These are phyloP conservation scores for Odontothrips loti DNA, from an alignment of 2,888 invertebrate genomes.

Conservation along the genomic window DNA sequence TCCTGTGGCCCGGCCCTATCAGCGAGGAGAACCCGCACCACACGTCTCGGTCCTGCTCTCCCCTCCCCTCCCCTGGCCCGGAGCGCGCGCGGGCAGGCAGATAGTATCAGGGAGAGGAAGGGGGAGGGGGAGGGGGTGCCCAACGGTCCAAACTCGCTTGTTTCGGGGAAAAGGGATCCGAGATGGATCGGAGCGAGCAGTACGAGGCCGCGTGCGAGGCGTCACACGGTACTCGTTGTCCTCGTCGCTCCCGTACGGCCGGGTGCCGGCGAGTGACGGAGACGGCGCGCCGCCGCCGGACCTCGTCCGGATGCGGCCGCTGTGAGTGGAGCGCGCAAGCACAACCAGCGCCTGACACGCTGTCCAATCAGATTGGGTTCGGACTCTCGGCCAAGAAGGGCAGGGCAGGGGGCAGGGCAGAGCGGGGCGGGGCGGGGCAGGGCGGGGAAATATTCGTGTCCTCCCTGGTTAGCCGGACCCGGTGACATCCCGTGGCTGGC, in stretches of 20 bases:
- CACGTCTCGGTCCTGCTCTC: too few species aligned
- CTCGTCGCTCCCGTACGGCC: too few species aligned
- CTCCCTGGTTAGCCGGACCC: not conserved
- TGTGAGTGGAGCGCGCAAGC: too few species aligned
- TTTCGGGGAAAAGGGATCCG: constrained; percentile 4
- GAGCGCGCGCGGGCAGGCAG: not conserved
- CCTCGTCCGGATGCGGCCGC: too few species aligned
- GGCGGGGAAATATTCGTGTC: not conserved
- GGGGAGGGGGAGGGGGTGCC: not conserved
- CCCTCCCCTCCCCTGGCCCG: not conserved
- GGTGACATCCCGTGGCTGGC: not conserved
- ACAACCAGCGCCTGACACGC: constrained; percentile 11
- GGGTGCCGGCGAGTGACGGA: too few species aligned
- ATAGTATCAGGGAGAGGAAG: not conserved
- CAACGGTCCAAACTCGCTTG: constrained; percentile 11
- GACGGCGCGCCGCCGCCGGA: too few species aligned
- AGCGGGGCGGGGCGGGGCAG: not conserved
- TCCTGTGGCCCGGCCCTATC: too few species aligned
- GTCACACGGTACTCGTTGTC: too few species aligned
- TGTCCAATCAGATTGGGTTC: constrained; percentile 7
- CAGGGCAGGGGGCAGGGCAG: not conserved
- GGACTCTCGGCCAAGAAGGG: not conserved
- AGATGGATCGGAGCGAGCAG: not conserved
- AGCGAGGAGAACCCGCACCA: too few species aligned
- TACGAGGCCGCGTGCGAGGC: not conserved